Conservation (phyloP, 1,140 invertebrate genomes). For the Calycopis cecrops region DNA sequence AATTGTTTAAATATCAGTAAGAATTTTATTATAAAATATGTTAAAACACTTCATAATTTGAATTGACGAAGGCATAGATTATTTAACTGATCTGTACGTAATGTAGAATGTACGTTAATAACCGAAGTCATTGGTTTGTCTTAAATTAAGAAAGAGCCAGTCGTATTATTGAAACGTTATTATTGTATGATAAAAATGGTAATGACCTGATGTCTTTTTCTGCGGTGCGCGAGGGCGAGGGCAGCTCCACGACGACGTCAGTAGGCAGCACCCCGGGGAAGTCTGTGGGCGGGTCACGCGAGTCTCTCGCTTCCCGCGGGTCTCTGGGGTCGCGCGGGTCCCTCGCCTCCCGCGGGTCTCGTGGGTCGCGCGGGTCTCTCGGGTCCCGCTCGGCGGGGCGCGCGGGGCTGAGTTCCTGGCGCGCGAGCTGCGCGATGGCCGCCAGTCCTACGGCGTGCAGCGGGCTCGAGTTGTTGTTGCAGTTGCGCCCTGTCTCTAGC, state of each 20-base stretch:
- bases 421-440: conserved; percentile 77
- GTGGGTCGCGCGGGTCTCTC: conserved; percentile 42
- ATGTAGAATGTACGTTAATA: too few species aligned
- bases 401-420: conserved; percentile 51
- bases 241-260: conserved; percentile 67
- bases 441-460: conserved; percentile 78
- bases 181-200: neutral
- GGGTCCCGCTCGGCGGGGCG: conserved; percentile 32
- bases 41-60: too few species aligned
- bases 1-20: too few species aligned
- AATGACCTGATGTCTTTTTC: conserved; percentile 34
- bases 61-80: too few species aligned
- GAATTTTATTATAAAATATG: too few species aligned
- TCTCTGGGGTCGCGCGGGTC: conserved; percentile 37
- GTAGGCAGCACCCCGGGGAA: conserved; percentile 71
- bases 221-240: conserved; percentile 50
- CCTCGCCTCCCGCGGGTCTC: conserved; percentile 45
- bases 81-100: too few species aligned
- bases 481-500: conserved; percentile 56
- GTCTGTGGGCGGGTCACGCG: conserved; percentile 36
- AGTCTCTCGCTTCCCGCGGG: conserved; percentile 33
- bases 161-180: too few species aligned
- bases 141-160: too few species aligned
- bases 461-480: conserved; percentile 75
- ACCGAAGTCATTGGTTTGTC: too few species aligned